phyloP scores from a whole-genome alignment of 2,797 vertebrate species.

The Acrossocheilus wenchowensis region DNA sequence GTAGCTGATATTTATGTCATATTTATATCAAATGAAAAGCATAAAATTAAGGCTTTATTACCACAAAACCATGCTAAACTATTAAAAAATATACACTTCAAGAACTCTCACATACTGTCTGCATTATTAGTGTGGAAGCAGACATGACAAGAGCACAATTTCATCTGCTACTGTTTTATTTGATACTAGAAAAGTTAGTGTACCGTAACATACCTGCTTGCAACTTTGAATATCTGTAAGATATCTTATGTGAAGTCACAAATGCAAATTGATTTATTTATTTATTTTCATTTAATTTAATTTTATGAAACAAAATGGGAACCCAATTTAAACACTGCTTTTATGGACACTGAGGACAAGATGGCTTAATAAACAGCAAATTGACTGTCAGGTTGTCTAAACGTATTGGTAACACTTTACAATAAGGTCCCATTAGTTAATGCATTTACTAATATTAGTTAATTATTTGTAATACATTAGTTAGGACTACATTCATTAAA shows the following conservation, averaged over 20 bases:
- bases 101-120: not conserved
- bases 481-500: not conserved
- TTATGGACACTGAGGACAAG: not conserved
- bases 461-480: not conserved
- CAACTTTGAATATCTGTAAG: no score
- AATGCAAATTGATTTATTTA: no score
- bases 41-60: not conserved
- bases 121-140: not conserved
- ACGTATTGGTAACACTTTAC: not conserved
- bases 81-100: not conserved
- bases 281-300: no score
- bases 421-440: not conserved
- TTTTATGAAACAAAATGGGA: not conserved
- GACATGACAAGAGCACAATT: not conserved
- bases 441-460: not conserved
- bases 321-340: not conserved
- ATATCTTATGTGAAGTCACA: no score
- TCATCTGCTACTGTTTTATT: not conserved
- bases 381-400: not conserved
- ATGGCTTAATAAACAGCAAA: not conserved
- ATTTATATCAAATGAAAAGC: not conserved
- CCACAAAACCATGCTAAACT: not conserved
- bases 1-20: not conserved
- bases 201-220: not conserved
- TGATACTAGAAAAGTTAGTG: not conserved